A percentile compares a stretch with the other conserved stretches of the same genome.
Evolutionary conservation across 1,140 invertebrate genomes (phyloP).

Genomic region (Sitophilus oryzae): DNA sequence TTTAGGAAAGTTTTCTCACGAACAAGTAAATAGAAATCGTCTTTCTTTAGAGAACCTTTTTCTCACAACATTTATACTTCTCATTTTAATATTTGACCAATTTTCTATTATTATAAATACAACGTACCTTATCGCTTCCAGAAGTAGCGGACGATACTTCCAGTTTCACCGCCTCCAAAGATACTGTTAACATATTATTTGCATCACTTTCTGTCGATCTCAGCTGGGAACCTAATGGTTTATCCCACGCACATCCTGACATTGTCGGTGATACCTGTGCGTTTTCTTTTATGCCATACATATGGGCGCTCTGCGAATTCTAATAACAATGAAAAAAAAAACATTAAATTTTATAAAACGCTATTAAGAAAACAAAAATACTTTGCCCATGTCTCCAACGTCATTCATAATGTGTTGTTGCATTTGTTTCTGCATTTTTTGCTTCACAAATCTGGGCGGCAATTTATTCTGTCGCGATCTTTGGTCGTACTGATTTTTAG

Average conservation of each 20-base stretch:
- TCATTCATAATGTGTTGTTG: conserved; percentile 39
- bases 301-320: conserved; percentile 30
- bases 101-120: not conserved
- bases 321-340: not conserved
- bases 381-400: conserved; percentile 45
- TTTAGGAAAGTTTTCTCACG: no score
- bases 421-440: conserved; percentile 48
- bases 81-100: not conserved
- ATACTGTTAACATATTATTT: conserved; percentile 37
- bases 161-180: conserved; percentile 44
- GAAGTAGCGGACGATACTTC: conserved; percentile 46
- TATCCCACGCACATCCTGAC: conserved; percentile 77
- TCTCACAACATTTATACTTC: no score
- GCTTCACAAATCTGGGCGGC: conserved; percentile 76
- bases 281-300: conserved; percentile 46
- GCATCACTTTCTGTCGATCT: conserved; percentile 38
- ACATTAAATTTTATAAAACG: not conserved
- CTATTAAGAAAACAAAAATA: conserved; percentile 16
- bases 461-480: conserved; percentile 51
- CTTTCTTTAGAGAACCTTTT: no score
- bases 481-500: conserved; percentile 52
- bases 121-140: conserved; percentile 44
- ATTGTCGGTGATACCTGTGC: conserved; percentile 56
- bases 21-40: no score
- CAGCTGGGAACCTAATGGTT: conserved; percentile 65